A percentile compares a stretch with the other conserved stretches of the same genome.
These are phyloP conservation scores for Drosophila varians DNA, from an alignment of 1,140 invertebrate genomes.

Conservation along the genomic window DNA sequence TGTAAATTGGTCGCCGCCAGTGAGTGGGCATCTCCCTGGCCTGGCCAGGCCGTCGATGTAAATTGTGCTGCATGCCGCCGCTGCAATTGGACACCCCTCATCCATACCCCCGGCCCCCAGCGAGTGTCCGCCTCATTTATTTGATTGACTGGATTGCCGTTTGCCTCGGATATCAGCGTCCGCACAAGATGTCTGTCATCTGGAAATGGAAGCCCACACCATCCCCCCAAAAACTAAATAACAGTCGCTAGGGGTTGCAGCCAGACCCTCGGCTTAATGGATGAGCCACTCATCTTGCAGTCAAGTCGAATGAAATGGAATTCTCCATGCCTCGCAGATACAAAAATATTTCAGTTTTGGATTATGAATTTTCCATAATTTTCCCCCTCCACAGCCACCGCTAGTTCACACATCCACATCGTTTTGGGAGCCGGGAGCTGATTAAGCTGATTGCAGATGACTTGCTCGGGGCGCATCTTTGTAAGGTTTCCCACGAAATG, in stretches of 20 bases:
- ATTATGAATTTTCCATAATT: slow-evolving; percentile 33
- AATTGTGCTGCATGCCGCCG: slow-evolving; percentile 21
- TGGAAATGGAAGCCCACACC: background rate
- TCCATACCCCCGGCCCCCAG: background rate
- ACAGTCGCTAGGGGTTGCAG: background rate
- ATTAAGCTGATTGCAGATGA: slow-evolving; percentile 11
- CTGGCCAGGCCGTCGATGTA: slow-evolving; percentile 19
- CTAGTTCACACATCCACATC: slow-evolving; percentile 7
- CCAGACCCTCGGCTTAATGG: background rate
- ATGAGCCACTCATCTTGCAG: background rate
- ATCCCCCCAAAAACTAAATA: background rate
- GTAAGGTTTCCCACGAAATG: background rate
- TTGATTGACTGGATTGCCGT: slow-evolving; percentile 37
- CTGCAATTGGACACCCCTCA: slow-evolving; percentile 8
- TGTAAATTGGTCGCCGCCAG: slow-evolving; percentile 44
- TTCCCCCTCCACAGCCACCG: slow-evolving; percentile 2
- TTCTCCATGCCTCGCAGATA: background rate
- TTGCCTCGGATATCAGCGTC: slow-evolving; percentile 23
- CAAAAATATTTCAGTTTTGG: slow-evolving; percentile 10
- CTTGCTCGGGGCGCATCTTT: slow-evolving; percentile 8
- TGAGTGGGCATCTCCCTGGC: background rate
- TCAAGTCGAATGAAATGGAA: background rate
- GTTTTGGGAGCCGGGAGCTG: background rate
- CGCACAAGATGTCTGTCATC: slow-evolving; percentile 20
- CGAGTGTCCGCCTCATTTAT: background rate